phyloP scores from a whole-genome alignment of 1,140 invertebrate genomes.

The Elysia chlorotica region DNA sequence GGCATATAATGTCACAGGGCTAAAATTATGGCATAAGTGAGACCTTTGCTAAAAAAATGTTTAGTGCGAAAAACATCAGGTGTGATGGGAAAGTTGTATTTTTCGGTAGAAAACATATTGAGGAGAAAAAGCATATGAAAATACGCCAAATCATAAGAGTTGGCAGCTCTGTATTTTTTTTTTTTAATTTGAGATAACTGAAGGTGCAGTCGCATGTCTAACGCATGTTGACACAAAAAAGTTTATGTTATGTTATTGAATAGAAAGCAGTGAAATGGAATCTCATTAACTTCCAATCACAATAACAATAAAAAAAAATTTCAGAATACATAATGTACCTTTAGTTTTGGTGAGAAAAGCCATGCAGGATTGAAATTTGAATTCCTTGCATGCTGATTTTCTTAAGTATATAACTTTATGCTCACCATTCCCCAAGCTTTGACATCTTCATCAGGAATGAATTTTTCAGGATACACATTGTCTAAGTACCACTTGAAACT shows the following conservation, averaged over 20 bases:
- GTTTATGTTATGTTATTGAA: too few relatives aligned
- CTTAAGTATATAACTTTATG: background rate
- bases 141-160: background rate
- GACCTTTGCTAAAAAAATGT: background rate
- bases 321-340: background rate
- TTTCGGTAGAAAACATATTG: background rate
- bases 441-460: conserved; percentile 68
- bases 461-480: conserved; percentile 53
- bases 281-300: background rate
- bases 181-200: too few relatives aligned
- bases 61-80: background rate
- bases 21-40: background rate
- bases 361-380: background rate
- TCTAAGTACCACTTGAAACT: conserved; percentile 20
- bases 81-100: background rate
- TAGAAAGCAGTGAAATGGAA: too few relatives aligned
- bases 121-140: background rate
- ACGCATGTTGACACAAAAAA: too few relatives aligned
- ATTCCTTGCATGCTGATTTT: background rate
- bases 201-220: too few relatives aligned
- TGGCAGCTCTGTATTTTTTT: too few relatives aligned
- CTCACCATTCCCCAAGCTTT: conserved; percentile 57
- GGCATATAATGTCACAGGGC: background rate
- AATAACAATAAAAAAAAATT: background rate
- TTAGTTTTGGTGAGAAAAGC: background rate